Evolutionary conservation across 2,113 vertebrate genomes (phyloP), one percentile per base, ranked within the genome.

Genomic region (Pontoporia blainvillei): DNA sequence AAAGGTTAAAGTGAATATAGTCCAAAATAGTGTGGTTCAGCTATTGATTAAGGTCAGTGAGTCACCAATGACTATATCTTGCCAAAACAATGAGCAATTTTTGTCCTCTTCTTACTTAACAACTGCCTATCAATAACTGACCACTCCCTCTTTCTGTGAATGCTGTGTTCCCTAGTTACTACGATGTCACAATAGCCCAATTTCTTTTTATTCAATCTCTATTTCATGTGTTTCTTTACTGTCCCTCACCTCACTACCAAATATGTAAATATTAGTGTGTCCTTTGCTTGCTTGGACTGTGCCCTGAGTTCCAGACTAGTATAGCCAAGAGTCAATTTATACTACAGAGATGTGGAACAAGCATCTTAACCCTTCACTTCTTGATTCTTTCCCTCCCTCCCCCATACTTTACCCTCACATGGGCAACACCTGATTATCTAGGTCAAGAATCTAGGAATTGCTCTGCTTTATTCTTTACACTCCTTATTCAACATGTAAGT

Each of bases 41-140:
- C 69, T 93, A 90, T 39, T 79, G 84, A 89, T 72, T 94, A 92
- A 72, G 5, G 14, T 78, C 23, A 88, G 6, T 61, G 29, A 76
- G 21, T 93, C 23, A 82, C 18, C 41, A 89, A 4, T 34, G 6
- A 91, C 36, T 96, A 17, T 2, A 91, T 72, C 27, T 91, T 88
- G 69, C 17, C 54, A 72, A 71, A 91, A 20, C 17, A 83, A 15
- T 79, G 36, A 23, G 3, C 23, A 61, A 36, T 17, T 59, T 83
- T 71, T 90, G 20, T 59, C 1, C 36, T 20, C 13, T 23, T 81
- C 9, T 86, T 67, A 49, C 8, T 83, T 57, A 64, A n/a, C 44
- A 87, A 75, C 31, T 81, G 5, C 1, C 49, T 34, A 87, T 62
- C 21, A 54, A 31, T 91, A 49, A 49, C 8, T 29, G 18, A 52